phyloP scores from a whole-genome alignment of 2,113 vertebrate genomes.

The Herpailurus yagouaroundi region DNA sequence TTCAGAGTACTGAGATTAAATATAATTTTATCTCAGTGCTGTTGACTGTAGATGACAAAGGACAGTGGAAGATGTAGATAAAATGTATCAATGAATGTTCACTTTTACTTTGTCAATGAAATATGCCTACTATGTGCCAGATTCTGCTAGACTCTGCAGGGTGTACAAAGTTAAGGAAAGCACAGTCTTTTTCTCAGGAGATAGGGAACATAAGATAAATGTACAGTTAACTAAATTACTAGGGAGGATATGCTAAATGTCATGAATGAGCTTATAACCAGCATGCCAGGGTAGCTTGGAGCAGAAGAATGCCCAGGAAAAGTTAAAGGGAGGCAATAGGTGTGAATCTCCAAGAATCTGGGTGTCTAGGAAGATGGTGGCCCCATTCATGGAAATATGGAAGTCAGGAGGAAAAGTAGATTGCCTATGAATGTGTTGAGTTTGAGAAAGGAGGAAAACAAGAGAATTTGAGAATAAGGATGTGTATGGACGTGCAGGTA shows the following conservation, averaged over 20 bases:
- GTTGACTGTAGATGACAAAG: conserved; percentile 45
- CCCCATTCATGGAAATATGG: background rate
- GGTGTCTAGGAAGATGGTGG: background rate
- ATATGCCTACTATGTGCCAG: background rate
- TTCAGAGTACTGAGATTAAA: conserved; percentile 69
- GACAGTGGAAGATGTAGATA: conserved; percentile 57
- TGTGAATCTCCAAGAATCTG: background rate
- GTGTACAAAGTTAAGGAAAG: background rate
- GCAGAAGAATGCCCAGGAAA: background rate
- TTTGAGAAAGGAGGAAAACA: conserved; percentile 14
- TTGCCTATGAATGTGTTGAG: background rate
- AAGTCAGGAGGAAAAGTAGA: background rate
- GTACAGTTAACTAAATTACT: background rate
- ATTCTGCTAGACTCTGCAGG: background rate
- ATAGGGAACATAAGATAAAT: background rate
- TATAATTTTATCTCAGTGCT: conserved; percentile 38
- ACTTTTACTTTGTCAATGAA: conserved; percentile 53
- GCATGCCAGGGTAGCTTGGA: background rate
- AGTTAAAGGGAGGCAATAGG: background rate
- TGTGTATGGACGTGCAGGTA: background rate
- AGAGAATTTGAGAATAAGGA: conserved; percentile 4
- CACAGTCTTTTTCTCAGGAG: background rate
- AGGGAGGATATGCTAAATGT: background rate
- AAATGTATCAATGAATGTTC: conserved; percentile 61
- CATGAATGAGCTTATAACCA: background rate